A percentile compares a stretch with the other conserved stretches of the same genome.
These are phyloP conservation scores for Pseudomyrmex pallidus DNA, from an alignment of 1,140 invertebrate species.

Conservation along the genomic window DNA sequence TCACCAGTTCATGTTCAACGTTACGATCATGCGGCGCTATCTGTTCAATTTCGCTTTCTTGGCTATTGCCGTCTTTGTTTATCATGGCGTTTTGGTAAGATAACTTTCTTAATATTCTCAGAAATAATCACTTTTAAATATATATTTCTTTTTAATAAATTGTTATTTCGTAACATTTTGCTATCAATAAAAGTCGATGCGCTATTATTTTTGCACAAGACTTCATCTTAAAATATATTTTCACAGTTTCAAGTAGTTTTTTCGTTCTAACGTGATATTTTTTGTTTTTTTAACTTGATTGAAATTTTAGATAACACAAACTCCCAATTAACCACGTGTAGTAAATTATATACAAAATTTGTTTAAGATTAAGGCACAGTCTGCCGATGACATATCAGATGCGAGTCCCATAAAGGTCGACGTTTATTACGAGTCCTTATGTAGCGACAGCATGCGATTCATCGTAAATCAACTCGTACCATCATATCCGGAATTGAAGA, in stretches of 20 bases:
- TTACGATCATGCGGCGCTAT: slow-evolving; percentile 63
- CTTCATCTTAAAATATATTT: not conserved
- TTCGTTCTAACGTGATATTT: too few relatives aligned
- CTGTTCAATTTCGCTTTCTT: slow-evolving; percentile 41
- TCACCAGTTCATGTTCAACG: slow-evolving; percentile 46
- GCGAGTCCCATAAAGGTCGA: slow-evolving; percentile 69
- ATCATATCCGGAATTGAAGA: slow-evolving; percentile 70
- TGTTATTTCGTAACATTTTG: too few relatives aligned
- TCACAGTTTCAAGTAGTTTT: not conserved
- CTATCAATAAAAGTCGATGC: not conserved
- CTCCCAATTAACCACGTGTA: not conserved
- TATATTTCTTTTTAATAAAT: not conserved
- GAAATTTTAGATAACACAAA: not conserved
- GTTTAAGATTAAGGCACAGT: slow-evolving; percentile 40
- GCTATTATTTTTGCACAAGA: not conserved
- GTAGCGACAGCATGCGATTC: slow-evolving; percentile 91
- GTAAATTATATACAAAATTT: slow-evolving; percentile 3
- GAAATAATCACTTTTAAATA: not conserved
- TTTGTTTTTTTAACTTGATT: too few relatives aligned
- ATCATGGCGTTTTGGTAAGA: slow-evolving; percentile 46
- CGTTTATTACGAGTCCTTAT: slow-evolving; percentile 93
- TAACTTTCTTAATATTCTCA: not conserved
- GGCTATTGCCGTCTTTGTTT: slow-evolving; percentile 32
- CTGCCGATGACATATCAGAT: not conserved
- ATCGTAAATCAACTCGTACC: slow-evolving; percentile 85